Evolutionary conservation across 2,797 vertebrate genomes (phyloP), one percentile per base, ranked within the genome.

Genomic region (Denticeps clupeoides): DNA sequence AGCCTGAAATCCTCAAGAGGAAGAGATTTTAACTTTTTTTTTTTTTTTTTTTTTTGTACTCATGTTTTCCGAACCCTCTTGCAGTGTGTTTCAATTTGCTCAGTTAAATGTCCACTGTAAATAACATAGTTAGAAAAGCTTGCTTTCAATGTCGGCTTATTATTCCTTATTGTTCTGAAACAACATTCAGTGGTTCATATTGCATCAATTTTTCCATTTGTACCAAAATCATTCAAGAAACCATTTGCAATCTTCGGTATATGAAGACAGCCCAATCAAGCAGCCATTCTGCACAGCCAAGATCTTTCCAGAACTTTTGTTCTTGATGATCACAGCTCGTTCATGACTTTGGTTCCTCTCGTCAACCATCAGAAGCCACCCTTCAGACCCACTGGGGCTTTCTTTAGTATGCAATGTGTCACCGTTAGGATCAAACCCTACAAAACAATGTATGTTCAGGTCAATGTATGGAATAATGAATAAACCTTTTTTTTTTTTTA

Each of bases 1-100:
- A 98, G 73, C 93, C 95, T 65, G 93, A 99, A 80, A 98, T 99
- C 71, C 87, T 99, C 73, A 99, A 99, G 74, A 89, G 93, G 67
- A 99, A 97, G 70, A 75, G 94, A 80, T 99, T 94, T 80, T 97
- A 82, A 37, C 27, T 41, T 45, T 56, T 68, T 13, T 21, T 53
- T 42, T 51, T 49, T 10, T 45, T 19, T 31, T 46, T 46, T 25
- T 48, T 24, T 42, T 2, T 9, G 24, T 25, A 2, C 22, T 22
- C 22, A 3, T 5, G 22, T 3, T 22, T 22, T 3, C 22, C 23
- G 23, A 24, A 25, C 4, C 4, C 33, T 32, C 12, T 13, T 42
- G n/a, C n/a, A n/a, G n/a, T n/a, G n/a, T n/a, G n/a, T n/a, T n/a
- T n/a, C n/a, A n/a, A n/a, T n/a, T n/a, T n/a, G n/a, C n/a, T n/a